Evolutionary conservation across 2,888 invertebrate genomes (phyloP).

Genomic region (Onthophagus sagittarius): DNA sequence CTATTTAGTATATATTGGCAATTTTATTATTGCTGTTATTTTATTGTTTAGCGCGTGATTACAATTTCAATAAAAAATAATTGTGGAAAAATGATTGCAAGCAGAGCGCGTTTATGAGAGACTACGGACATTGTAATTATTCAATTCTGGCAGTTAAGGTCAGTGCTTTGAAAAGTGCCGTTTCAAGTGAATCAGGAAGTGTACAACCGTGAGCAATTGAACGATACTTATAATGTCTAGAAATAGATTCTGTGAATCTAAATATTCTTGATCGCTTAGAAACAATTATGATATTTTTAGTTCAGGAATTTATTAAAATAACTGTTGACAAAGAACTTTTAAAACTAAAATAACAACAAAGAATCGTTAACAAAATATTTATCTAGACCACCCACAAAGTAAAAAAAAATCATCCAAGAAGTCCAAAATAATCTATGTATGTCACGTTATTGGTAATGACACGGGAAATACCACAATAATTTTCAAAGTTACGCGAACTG

Average conservation of each 20-base stretch:
- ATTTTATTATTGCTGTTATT: no score
- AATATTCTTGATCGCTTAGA: background rate
- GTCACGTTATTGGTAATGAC: background rate
- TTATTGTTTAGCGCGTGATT: no score
- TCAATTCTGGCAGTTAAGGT: background rate
- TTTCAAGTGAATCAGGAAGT: background rate
- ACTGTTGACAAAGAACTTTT: background rate
- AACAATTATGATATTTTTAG: background rate
- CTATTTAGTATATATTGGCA: no score
- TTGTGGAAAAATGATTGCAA: background rate
- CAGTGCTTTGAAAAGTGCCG: background rate
- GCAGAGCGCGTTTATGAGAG: background rate
- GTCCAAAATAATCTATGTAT: background rate
- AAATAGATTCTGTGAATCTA: background rate
- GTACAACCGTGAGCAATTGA: background rate
- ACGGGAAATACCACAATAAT: background rate
- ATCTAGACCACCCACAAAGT: background rate
- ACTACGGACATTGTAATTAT: background rate
- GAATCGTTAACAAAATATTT: background rate
- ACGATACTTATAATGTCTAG: background rate
- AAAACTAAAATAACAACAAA: background rate
- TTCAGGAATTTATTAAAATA: background rate
- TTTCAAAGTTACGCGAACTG: background rate
- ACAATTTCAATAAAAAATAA: no score
- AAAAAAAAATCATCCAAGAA: background rate